These are phyloP conservation scores for Forbesichthys agassizii DNA, from an alignment of 2,113 vertebrate genomes.

Conservation along the genomic window DNA sequence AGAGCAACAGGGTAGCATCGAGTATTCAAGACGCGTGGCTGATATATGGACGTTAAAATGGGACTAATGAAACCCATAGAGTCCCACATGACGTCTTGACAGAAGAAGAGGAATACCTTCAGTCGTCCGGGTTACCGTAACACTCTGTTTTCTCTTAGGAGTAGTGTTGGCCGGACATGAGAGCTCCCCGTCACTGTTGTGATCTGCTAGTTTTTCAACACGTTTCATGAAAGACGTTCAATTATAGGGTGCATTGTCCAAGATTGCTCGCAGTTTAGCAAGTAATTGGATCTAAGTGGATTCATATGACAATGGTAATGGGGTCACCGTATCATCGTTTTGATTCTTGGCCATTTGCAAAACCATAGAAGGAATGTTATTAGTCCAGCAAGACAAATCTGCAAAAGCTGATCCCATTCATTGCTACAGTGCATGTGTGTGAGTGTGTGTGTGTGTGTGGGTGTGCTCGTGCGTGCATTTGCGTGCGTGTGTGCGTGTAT, in stretches of 20 bases:
- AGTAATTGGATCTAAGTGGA: conserved; percentile 63
- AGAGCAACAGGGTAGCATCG: neutral
- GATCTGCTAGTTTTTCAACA: conserved; percentile 38
- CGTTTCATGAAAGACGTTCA: conserved; percentile 46
- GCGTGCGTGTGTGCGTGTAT: conserved; percentile 5
- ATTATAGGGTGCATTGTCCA: conserved; percentile 49
- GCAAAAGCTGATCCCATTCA: conserved; percentile 37
- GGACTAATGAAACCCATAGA: conserved; percentile 30
- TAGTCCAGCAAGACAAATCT: conserved; percentile 46
- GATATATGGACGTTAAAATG: conserved; percentile 8
- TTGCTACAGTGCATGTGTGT: conserved; percentile 23
- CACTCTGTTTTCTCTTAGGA: conserved; percentile 50
- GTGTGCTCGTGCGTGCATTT: conserved; percentile 2
- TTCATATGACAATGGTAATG: conserved; percentile 56
- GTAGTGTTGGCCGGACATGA: conserved; percentile 49
- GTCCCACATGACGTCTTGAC: neutral
- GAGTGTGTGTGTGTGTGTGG: neutral
- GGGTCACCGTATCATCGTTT: conserved; percentile 43
- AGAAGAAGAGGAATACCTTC: conserved; percentile 24
- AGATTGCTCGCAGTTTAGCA: conserved; percentile 61
- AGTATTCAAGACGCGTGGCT: neutral
- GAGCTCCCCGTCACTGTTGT: conserved; percentile 51
- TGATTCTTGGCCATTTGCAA: conserved; percentile 36
- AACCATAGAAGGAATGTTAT: conserved; percentile 43
- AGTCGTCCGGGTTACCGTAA: conserved; percentile 50